Evolutionary conservation across 1,140 invertebrate genomes (phyloP).

Genomic region (Drosophila ogumai): DNA sequence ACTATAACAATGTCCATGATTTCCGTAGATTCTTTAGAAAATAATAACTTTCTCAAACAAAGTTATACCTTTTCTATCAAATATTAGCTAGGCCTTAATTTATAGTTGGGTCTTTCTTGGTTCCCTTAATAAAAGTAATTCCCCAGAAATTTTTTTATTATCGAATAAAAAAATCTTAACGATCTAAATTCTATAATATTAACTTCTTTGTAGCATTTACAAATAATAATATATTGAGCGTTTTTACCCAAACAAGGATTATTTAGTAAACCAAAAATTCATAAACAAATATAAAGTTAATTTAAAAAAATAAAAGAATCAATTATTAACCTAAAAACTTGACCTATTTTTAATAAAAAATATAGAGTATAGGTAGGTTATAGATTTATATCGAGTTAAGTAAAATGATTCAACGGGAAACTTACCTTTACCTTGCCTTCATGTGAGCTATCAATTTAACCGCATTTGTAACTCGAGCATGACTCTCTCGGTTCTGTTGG

Average conservation of each 20-base stretch:
- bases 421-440: neutral
- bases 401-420: neutral
- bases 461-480: constrained; percentile 30
- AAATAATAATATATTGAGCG: too few relatives aligned
- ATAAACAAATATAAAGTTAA: too few relatives aligned
- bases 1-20: too few relatives aligned
- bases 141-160: too few relatives aligned
- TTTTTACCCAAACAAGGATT: too few relatives aligned
- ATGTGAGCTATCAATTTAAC: constrained; percentile 20
- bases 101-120: too few relatives aligned
- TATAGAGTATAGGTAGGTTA: neutral
- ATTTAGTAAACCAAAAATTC: too few relatives aligned
- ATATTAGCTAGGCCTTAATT: too few relatives aligned
- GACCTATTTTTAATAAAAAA: neutral
- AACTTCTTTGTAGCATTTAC: too few relatives aligned
- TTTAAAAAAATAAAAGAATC: too few relatives aligned
- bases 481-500: constrained; percentile 25
- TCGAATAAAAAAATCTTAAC: too few relatives aligned
- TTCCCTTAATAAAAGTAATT: neutral
- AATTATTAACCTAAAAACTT: neutral
- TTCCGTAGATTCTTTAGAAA: neutral
- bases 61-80: neutral
- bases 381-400: neutral
- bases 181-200: too few relatives aligned
- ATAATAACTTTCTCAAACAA: neutral